Evolutionary conservation across 2,113 vertebrate genomes (phyloP).

Genomic region (Forbesichthys papilliferus): DNA sequence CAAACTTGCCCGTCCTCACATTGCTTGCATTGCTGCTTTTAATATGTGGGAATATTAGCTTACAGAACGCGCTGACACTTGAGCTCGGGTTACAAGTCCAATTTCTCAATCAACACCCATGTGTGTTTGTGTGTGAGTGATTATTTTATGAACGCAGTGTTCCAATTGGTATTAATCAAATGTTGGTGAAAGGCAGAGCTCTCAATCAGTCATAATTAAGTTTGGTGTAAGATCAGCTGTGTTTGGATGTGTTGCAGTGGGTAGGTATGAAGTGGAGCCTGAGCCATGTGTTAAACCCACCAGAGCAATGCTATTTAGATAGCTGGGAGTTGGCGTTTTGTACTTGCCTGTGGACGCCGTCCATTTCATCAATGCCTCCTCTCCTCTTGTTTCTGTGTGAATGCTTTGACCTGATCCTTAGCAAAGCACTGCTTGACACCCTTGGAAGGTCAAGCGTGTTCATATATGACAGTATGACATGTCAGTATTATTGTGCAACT

Average conservation of each 20-base stretch:
- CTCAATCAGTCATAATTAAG: background rate
- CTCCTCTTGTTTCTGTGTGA: constrained; percentile 47
- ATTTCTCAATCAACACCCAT: constrained; percentile 5
- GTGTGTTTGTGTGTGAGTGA: background rate
- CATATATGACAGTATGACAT: background rate
- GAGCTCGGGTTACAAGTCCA: constrained; percentile 10
- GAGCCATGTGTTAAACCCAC: constrained; percentile 31
- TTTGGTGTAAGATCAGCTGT: background rate
- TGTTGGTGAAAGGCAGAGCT: background rate
- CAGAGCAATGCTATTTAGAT: constrained; percentile 26
- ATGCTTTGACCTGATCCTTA: constrained; percentile 29
- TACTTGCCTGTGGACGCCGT: constrained; percentile 25
- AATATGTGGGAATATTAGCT: constrained; percentile 43
- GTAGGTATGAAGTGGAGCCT: constrained; percentile 12
- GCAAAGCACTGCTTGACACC: constrained; percentile 15
- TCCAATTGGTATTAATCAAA: constrained; percentile 1
- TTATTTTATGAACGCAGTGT: constrained; percentile 17
- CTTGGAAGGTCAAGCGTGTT: constrained; percentile 7
- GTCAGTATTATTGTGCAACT: too few species aligned
- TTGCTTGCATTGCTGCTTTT: constrained; percentile 34
- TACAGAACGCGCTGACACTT: constrained; percentile 11
- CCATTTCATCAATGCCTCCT: constrained; percentile 50
- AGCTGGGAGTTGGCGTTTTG: constrained; percentile 26
- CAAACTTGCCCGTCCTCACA: constrained; percentile 19
- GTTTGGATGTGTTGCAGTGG: background rate